Conservation (phyloP, 1,140 invertebrate species). For the Polyergus mexicanus region DNA sequence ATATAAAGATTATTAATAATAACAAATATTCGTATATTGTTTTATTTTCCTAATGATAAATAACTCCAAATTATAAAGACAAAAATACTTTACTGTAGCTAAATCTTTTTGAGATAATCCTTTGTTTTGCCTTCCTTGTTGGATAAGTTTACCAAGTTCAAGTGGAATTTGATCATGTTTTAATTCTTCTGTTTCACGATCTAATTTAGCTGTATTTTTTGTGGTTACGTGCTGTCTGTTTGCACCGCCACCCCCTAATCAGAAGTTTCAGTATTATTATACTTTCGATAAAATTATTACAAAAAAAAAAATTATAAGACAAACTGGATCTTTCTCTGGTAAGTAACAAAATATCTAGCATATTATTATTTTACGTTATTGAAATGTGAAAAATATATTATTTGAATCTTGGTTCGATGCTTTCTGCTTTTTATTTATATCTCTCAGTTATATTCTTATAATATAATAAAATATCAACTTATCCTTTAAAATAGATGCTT, state of each 20-base stretch:
- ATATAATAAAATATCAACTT: background rate
- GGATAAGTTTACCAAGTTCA: slow-evolving; percentile 97
- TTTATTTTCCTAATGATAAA: background rate
- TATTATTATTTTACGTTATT: background rate
- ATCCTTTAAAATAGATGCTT: background rate
- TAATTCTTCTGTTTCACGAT: slow-evolving; percentile 99
- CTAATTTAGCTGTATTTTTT: slow-evolving; percentile 98
- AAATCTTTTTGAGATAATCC: slow-evolving; percentile 98
- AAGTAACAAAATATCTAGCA: background rate
- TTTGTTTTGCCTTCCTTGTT: slow-evolving; percentile 97
- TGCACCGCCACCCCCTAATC: slow-evolving; percentile 94
- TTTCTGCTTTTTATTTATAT: background rate
- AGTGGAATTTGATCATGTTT: slow-evolving; percentile 96
- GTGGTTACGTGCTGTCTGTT: slow-evolving; percentile 98
- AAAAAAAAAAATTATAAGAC: background rate
- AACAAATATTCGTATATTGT: background rate
- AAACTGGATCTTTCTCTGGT: background rate
- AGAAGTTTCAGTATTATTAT: slow-evolving; percentile 26
- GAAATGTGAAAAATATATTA: background rate
- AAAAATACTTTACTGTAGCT: slow-evolving; percentile 91
- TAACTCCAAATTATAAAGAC: background rate
- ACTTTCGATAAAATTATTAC: background rate
- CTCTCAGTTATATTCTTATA: slow-evolving; percentile 1
- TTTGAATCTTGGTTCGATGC: background rate
- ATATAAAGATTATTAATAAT: background rate